These are phyloP conservation scores for Gobionotothen gibberifrons DNA, from an alignment of 2,797 vertebrate genomes.

Conservation along the genomic window DNA sequence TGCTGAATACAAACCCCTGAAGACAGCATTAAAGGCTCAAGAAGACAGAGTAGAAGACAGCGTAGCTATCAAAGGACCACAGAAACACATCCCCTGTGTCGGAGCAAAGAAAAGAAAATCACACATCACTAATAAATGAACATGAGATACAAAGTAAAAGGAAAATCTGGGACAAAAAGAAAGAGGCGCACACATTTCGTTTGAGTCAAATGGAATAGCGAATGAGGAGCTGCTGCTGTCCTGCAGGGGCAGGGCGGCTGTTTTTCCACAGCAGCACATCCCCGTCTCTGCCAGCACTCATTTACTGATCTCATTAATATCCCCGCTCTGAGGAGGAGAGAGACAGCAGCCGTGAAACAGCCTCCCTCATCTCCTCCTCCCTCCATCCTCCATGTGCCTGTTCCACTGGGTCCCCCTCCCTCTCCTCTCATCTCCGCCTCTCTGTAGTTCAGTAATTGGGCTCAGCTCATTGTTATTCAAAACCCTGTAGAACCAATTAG, in stretches of 20 bases:
- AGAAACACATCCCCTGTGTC: conserved; percentile 70
- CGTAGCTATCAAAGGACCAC: conserved; percentile 73
- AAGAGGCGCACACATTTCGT: conserved; percentile 68
- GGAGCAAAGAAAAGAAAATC: conserved; percentile 65
- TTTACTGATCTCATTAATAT: conserved; percentile 89
- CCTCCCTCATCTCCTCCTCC: conserved; percentile 56
- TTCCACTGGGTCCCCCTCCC: conserved; percentile 72
- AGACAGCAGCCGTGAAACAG: conserved; percentile 73
- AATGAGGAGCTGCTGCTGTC: conserved; percentile 83
- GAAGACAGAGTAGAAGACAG: conserved; percentile 47
- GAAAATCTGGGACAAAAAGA: conserved; percentile 81
- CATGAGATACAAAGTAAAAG: conserved; percentile 72
- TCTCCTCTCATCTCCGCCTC: conserved; percentile 73
- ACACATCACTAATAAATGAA: conserved; percentile 86
- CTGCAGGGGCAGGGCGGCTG: conserved; percentile 77
- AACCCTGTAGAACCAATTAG: conserved; percentile 91
- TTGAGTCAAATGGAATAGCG: conserved; percentile 89
- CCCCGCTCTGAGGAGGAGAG: conserved; percentile 74
- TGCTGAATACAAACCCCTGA: conserved; percentile 63
- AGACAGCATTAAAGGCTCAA: conserved; percentile 77
- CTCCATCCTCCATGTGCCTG: conserved; percentile 67
- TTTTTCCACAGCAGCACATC: conserved; percentile 81
- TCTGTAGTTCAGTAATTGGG: conserved; percentile 86
- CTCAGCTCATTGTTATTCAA: conserved; percentile 85
- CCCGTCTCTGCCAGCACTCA: conserved; percentile 86